Base-by-base conservation (phyloP, 2,113 vertebrate genomes). In the Ailuropoda melanoleuca region DNA sequence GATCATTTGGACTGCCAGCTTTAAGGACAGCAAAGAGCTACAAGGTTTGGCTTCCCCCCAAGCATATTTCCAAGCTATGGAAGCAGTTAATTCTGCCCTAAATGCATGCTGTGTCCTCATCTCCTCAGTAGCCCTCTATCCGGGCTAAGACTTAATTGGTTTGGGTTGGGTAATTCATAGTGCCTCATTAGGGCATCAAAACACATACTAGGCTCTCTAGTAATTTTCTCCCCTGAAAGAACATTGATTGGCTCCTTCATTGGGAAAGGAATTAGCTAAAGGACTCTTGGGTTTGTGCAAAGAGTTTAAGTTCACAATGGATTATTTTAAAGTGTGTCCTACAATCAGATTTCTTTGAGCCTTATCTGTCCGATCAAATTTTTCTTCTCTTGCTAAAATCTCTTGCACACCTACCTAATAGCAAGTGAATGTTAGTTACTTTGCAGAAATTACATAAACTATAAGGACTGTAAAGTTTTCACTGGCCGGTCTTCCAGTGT, bases 91-190 rank as follows among this genome's bases (percentile, higher is more conserved):
- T 98, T 98, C 88, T 96, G 95, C 82, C 97, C 96, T 97, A 97
- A 97, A 96, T 94, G 96, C 95, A 90, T 31, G 64, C 97, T 97
- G 93, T 94, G 92, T 96, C 96, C 90, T 97, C 97, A 89, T 97
- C 97, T 97, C 95, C 92, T 97, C 92, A 72, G 97, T 92, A 97
- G 93, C 96, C 97, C 85, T 97, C 96, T 90, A 94, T 95, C 91
- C 62, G 48, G 92, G 70, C 95, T 95, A 64, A 96, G 96, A 85
- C 94, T 96, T 97, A 97, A 98, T 98, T 98, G 97, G 98, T 98
- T 97, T 97, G 97, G 96, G 95, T 95, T 97, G 96, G 96, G 95
- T 97, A 98, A 97, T 97, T 98, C 98, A 98, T 97, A 96, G 97
- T 78, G 62, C 90, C 97, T 98, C 97, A 97, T 97, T 97, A 98